Base-by-base conservation (phyloP, 2,797 vertebrate species). In the Chelmon rostratus region DNA sequence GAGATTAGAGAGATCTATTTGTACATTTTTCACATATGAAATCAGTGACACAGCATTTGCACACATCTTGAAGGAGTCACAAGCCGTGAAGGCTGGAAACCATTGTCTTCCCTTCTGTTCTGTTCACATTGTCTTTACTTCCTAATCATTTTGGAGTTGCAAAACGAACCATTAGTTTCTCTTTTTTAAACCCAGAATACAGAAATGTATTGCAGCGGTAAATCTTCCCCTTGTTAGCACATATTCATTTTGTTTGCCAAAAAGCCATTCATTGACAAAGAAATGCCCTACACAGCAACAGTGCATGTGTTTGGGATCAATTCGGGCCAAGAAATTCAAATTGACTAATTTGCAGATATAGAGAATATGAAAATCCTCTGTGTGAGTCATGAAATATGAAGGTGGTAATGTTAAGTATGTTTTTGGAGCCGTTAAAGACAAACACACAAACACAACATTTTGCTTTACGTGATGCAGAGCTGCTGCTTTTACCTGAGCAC, bases 401-500 rank as follows among this genome's bases (percentile, higher is more conserved):
- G 31, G 21, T 35, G 49, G 52, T 16, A 16, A 62, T 1, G 1
- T 19, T 52, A 4, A 4, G 23, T 6, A 19, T 28, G 37, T 38
- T 28, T 38, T 46, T 42, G n/a, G 21, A 40, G 13, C 6, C 33
- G 31, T 18, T 18, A 46, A 18, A 46, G 15, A 46, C 15, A 18
- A 46, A 7, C 28, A 31, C 31, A 31, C 3, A 11, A 9, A 38
- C 28, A 31, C 28, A 31, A 3, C 40, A 42, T 42, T 9, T 9
- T 8, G 3, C n/a, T n/a, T 42, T 42, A 3, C 38, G 1, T 33
- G 25, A 25, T 15, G 6, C 8, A 11, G 15, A 19, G 42, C 8
- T 42, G 46, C 10, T 53, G 67, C 9, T 33, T 33, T 72, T 94
- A 97, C 97, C 96, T 93, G 80, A 21, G 85, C 97, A 98, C 47